Base-by-base conservation (phyloP, 1,140 invertebrate species). In the Leptinotarsa texana region DNA sequence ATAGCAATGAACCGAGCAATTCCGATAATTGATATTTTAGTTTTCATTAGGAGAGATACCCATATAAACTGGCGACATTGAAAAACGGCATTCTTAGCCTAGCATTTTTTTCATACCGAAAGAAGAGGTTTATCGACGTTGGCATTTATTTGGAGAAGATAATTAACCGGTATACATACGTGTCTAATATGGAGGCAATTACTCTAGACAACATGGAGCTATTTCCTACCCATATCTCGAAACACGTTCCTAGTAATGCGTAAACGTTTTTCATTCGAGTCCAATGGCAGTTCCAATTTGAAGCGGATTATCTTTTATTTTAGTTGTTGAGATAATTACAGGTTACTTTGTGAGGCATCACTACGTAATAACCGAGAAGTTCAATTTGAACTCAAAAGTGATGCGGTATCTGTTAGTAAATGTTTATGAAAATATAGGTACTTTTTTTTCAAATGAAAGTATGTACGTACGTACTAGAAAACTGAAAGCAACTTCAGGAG, bases 31-130 rank as follows among this genome's bases (percentile, higher is more conserved):
- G 67, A 42, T 69, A 69, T 69, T 69, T 69, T 42, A 69, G 17
- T 48, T 69, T 69, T 48, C 67, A 69, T 69, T 69, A 69, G n/a
- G 67, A 69, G n/a, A 69, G n/a, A 69, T 48, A 48, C n/a, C 67
- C 67, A 69, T 69, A 69, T 69, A 33, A 17, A 69, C 67, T 65
- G 21, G 24, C 21, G 63, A 65, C 21, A 22, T 65, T 24, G 27
- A 33, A 48, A 42, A 69, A 21, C 67, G 33, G 13, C 18, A 24
- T 69, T 27, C 67, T 69, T n/a, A 6, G 5, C 4, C 4, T 27
- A 69, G 33, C 11, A 24, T 69, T 69, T 69, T 69, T 42, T 69
- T 18, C n/a, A 17, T 17, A 15, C 22, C 42, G 42, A 48, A 69
- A 69, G 33, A 69, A 69, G 67, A 33, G 17, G 67, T 69, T 69